Evolutionary conservation across 2,797 vertebrate genomes (phyloP).

Genomic region (Telmatherina bonti): DNA sequence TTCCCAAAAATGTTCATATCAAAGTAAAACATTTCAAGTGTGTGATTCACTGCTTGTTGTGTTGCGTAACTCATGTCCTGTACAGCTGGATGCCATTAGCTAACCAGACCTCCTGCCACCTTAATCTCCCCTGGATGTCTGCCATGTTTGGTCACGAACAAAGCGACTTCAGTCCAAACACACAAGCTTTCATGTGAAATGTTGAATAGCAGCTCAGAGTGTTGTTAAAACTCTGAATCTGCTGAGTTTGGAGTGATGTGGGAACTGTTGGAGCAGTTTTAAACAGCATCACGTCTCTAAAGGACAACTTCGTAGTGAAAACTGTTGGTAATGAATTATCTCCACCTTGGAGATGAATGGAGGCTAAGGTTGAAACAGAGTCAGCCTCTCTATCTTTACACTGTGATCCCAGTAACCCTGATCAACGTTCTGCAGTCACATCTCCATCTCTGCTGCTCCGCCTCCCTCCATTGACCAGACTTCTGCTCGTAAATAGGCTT

Average conservation of each 20-base stretch:
- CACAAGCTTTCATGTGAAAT: too few species aligned
- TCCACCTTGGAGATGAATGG: too few species aligned
- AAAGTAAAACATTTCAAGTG: neutral
- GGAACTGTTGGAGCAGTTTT: too few species aligned
- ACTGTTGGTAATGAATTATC: too few species aligned
- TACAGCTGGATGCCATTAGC: neutral
- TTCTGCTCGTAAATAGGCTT: conserved; percentile 76
- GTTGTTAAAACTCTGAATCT: too few species aligned
- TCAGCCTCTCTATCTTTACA: neutral
- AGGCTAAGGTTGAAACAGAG: too few species aligned
- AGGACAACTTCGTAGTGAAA: too few species aligned
- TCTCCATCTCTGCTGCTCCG: conserved; percentile 24
- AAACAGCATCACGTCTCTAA: too few species aligned
- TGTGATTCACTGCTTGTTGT: neutral
- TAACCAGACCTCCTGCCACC: conserved; percentile 1
- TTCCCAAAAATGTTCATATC: too few species aligned
- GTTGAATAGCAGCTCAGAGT: too few species aligned
- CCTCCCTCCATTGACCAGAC: conserved; percentile 59
- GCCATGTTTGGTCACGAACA: conserved; percentile 1
- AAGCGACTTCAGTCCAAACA: neutral
- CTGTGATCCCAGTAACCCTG: conserved; percentile 48
- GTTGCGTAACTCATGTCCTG: neutral
- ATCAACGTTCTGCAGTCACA: conserved; percentile 11
- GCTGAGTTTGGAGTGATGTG: too few species aligned
- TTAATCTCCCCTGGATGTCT: conserved; percentile 3